Conservation (phyloP, 2,888 invertebrate species). For the Eulithis testata region DNA sequence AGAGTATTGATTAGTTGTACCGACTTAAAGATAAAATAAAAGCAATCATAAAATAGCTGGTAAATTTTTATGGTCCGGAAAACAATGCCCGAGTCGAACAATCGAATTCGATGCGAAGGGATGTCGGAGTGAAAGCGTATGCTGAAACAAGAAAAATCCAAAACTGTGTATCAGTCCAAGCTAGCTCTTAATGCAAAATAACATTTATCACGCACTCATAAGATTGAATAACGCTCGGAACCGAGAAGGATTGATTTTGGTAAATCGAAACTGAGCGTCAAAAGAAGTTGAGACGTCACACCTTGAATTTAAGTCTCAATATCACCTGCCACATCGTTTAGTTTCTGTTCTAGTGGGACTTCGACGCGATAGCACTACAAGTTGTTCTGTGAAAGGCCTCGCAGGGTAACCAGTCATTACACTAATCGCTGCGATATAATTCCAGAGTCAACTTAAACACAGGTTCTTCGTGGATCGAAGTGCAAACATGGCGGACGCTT, state of each 20-base stretch:
- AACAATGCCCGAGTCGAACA: conserved; percentile 77
- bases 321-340: neutral
- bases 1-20: conserved; percentile 55
- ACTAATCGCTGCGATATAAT: conserved; percentile 85
- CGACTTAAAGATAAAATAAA: conserved; percentile 57
- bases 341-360: conserved; percentile 14
- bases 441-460: conserved; percentile 84
- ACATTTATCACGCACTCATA: neutral
- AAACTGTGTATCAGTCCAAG: conserved; percentile 3
- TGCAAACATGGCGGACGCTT: conserved; percentile 84
- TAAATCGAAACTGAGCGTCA: neutral
- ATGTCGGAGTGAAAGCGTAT: conserved; percentile 72
- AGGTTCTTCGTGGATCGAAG: conserved; percentile 83
- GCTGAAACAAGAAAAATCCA: conserved; percentile 74
- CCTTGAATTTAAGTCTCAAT: conserved; percentile 7
- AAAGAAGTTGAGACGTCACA: neutral
- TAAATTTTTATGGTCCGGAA: conserved; percentile 71
- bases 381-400: conserved; percentile 57
- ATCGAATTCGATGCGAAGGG: conserved; percentile 70
- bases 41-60: conserved; percentile 66
- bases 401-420: conserved; percentile 83
- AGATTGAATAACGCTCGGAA: neutral
- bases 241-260: neutral
- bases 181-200: conserved; percentile 36
- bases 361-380: conserved; percentile 57